Conservation (phyloP, 1,140 invertebrate species). For the Drosophila trapezifrons region DNA sequence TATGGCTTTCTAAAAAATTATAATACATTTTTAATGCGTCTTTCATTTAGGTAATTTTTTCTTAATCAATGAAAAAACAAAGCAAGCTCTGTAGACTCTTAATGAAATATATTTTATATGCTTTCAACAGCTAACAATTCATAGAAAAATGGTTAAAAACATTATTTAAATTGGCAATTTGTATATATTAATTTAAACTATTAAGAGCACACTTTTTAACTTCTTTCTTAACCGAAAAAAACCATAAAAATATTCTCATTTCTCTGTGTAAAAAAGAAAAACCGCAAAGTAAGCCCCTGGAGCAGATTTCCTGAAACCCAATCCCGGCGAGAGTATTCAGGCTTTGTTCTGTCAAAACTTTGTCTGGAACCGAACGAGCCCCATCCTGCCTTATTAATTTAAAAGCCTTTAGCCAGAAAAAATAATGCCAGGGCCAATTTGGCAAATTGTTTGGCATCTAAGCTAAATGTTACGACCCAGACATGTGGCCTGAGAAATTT, state of each 20-base stretch:
- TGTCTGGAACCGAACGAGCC: slow-evolving; percentile 15
- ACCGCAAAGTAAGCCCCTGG: neutral
- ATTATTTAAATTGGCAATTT: neutral
- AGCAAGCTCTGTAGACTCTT: neutral
- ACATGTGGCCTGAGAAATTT: slow-evolving; percentile 64
- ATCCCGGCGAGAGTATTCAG: slow-evolving; percentile 29
- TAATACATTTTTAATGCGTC: neutral
- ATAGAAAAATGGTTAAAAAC: fast-evolving
- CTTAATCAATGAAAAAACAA: neutral
- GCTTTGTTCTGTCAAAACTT: slow-evolving; percentile 33
- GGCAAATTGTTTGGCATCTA: slow-evolving; percentile 66
- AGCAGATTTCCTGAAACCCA: neutral
- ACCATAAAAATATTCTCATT: neutral
- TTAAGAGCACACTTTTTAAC: neutral
- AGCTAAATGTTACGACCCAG: slow-evolving; percentile 66
- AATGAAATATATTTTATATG: neutral
- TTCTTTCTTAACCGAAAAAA: neutral
- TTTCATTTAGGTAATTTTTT: neutral
- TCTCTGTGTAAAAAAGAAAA: neutral
- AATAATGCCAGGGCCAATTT: slow-evolving; percentile 65
- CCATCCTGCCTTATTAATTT: slow-evolving; percentile 51
- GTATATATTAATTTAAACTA: neutral
- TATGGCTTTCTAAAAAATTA: neutral
- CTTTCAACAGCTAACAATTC: no score
- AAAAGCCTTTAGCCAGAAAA: slow-evolving; percentile 58